phyloP scores from a whole-genome alignment of 2,888 invertebrate genomes.

The Chrysolina americana region DNA sequence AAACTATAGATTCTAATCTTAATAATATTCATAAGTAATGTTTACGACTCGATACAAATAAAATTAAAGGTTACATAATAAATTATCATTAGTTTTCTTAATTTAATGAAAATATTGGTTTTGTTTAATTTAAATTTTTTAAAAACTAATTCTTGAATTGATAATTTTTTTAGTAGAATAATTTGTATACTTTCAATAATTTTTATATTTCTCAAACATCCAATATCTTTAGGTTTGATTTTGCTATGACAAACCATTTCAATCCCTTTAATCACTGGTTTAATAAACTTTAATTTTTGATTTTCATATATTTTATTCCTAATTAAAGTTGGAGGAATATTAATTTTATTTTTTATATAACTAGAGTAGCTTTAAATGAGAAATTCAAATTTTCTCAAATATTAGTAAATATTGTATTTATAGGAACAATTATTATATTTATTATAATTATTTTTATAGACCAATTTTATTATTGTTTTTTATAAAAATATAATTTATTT shows the following conservation, averaged over 20 bases:
- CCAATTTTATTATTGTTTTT: conserved; percentile 60
- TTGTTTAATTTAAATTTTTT: conserved; percentile 81
- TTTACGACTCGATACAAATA: conserved; percentile 73
- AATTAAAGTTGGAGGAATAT: conserved; percentile 76
- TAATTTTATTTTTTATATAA: conserved; percentile 79
- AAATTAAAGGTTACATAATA: conserved; percentile 63
- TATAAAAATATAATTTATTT: conserved; percentile 56
- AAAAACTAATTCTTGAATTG: conserved; percentile 76
- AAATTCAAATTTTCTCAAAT: conserved; percentile 69
- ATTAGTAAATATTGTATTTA: conserved; percentile 45
- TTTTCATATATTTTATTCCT: conserved; percentile 76
- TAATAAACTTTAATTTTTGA: conserved; percentile 73
- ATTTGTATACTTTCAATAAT: conserved; percentile 66
- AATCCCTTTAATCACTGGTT: conserved; percentile 70
- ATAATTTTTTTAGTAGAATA: conserved; percentile 59
- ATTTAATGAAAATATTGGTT: conserved; percentile 59
- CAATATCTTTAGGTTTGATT: conserved; percentile 73
- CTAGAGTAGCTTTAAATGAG: conserved; percentile 76
- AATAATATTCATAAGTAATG: conserved; percentile 75
- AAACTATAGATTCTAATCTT: conserved; percentile 76
- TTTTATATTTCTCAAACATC: conserved; percentile 70
- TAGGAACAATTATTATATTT: conserved; percentile 63
- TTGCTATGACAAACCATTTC: conserved; percentile 73
- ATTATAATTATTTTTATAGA: conserved; percentile 54
- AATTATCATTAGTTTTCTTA: conserved; percentile 30